A percentile compares a stretch with the other conserved stretches of the same genome.
phyloP scores from a whole-genome alignment of 2,797 vertebrate species.

The Fratercula arctica region DNA sequence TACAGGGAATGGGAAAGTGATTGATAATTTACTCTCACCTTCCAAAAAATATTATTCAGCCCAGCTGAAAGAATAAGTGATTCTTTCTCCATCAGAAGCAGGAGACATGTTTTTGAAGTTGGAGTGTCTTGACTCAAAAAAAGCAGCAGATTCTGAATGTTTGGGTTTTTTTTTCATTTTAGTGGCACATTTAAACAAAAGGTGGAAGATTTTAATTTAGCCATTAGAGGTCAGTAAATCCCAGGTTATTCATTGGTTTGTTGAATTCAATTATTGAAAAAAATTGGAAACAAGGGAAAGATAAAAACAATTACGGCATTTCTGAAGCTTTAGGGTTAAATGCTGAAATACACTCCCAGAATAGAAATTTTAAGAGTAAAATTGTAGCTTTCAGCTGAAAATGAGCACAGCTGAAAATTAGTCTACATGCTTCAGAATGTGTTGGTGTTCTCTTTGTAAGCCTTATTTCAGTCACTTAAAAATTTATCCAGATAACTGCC shows the following conservation, averaged over 20 bases:
- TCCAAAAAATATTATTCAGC: background rate
- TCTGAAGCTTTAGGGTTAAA: background rate
- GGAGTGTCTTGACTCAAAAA: background rate
- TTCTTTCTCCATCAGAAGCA: background rate
- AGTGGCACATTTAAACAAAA: background rate
- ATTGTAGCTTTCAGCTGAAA: background rate
- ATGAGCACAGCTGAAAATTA: background rate
- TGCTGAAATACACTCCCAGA: background rate
- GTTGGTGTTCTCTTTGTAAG: background rate
- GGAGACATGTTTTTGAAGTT: background rate
- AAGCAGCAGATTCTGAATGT: background rate
- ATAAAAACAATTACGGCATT: background rate
- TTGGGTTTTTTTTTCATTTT: background rate
- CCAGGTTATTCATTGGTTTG: background rate
- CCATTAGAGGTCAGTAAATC: conserved; percentile 73
- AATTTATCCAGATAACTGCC: background rate
- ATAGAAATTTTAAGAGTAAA: background rate
- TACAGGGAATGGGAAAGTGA: background rate
- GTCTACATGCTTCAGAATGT: background rate
- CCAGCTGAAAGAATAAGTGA: background rate
- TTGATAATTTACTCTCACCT: background rate
- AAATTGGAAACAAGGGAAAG: background rate
- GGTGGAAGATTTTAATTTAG: conserved; percentile 28
- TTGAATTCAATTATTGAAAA: background rate
- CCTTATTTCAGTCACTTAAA: background rate